phyloP scores from a whole-genome alignment of 1,140 invertebrate species.

The Solen grandis region DNA sequence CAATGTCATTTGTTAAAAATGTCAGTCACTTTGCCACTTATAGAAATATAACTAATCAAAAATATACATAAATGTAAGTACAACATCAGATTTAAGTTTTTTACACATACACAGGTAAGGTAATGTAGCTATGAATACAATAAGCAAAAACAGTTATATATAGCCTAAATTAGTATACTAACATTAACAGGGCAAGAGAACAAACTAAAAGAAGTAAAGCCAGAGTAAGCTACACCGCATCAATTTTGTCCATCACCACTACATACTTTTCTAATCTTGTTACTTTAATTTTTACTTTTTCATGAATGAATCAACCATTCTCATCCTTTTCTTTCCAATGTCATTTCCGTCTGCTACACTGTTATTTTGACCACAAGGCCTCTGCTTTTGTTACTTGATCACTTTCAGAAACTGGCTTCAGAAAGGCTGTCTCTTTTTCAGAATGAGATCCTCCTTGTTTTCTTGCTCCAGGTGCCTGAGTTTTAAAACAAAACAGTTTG shows the following conservation, averaged over 20 bases:
- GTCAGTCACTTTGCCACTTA: too few relatives aligned
- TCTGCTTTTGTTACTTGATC: constrained; percentile 11
- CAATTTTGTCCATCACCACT: not conserved
- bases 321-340: constrained; percentile 20
- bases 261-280: not conserved
- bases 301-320: not conserved
- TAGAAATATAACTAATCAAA: not conserved
- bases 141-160: not conserved
- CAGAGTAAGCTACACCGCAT: not conserved
- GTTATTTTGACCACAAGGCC: not conserved
- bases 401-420: not conserved
- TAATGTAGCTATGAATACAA: not conserved
- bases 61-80: not conserved
- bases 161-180: not conserved
- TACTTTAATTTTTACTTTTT: not conserved
- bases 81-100: not conserved
- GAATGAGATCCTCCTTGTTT: constrained; percentile 18
- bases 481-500: not conserved
- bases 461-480: not conserved
- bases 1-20: too few relatives aligned
- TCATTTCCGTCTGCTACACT: constrained; percentile 10
- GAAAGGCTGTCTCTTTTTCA: not conserved
- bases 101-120: not conserved
- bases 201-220: not conserved
- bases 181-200: not conserved